Base-by-base conservation (phyloP, 2,113 vertebrate genomes). In the Amblyornis subalaris region DNA sequence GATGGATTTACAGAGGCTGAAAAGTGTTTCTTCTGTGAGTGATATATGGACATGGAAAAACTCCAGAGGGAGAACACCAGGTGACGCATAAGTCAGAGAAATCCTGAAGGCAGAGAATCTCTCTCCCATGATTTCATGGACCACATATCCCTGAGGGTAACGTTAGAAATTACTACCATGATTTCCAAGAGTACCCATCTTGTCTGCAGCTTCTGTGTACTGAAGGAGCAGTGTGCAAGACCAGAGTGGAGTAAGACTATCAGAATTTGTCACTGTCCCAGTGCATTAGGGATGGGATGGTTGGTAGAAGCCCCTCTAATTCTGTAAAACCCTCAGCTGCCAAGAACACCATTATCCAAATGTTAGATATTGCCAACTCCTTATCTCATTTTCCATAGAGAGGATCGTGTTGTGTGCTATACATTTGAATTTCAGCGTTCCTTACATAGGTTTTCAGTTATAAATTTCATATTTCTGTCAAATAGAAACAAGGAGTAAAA, bases 371-470 rank as follows among this genome's bases (percentile, higher is more conserved):
- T 88, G 75, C 53, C 60, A 80, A 28, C 6, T 44, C 44, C 26
- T 91, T 90, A 64, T 57, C 54, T 83, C 28, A 19, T 94, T 95
- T 95, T 93, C 90, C 91, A 87, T 15, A 36, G 90, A 94, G 87
- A 79, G 66, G 40, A 80, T 96, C 83, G 31, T 85, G 13, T 93
- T 89, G 23, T 93, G 54, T 55, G 40, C 25, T 83, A 53, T 42
- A 42, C 29, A 53, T 85, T 69, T 70, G 33, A 66, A 90, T 86
- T 84, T 71, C 78, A 78, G 60, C 44, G 81, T 95, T 95, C 60
- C 31, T 29, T 20, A 66, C 28, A 14, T 58, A 88, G 21, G 33
- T 75, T 89, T 89, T 92, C 67, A 71, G 89, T 71, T 93, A 80
- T 89, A 94, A 57, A 90, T 60, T 84, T 87, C 22, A 26, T 85